These are phyloP conservation scores for Urechis unicinctus DNA, from an alignment of 2,888 invertebrate genomes.

Conservation along the genomic window DNA sequence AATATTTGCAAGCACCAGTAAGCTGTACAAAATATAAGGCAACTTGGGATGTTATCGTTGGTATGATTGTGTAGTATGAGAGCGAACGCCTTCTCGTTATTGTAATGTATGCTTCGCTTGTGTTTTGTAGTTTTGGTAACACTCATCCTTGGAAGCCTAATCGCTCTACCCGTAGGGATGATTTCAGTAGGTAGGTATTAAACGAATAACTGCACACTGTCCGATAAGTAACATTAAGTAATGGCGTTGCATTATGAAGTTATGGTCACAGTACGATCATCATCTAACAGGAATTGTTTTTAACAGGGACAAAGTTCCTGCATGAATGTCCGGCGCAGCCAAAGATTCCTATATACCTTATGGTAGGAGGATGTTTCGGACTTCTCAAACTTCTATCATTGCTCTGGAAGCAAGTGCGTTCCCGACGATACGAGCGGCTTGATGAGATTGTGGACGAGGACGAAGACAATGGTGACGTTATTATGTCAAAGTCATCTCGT, in stretches of 20 bases:
- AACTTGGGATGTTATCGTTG: not conserved
- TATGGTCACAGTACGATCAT: too few species aligned
- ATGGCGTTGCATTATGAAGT: too few species aligned
- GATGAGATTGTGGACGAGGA: constrained; percentile 34
- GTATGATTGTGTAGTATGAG: too few species aligned
- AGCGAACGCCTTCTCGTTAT: too few species aligned
- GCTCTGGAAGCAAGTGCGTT: constrained; percentile 64
- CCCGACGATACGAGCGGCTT: constrained; percentile 53
- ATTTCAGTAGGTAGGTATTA: constrained; percentile 33
- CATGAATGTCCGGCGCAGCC: constrained; percentile 73
- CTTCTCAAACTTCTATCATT: constrained; percentile 59
- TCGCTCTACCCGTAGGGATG: constrained; percentile 35
- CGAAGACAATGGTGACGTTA: constrained; percentile 28
- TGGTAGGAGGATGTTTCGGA: constrained; percentile 74
- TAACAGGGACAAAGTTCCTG: constrained; percentile 71
- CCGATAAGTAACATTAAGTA: too few species aligned
- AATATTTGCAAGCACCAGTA: constrained; percentile 45
- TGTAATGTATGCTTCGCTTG: too few species aligned
- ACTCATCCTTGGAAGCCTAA: constrained; percentile 28
- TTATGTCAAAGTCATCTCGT: constrained; percentile 56
- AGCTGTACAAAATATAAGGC: not conserved
- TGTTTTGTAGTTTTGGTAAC: constrained; percentile 33
- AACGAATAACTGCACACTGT: too few species aligned
- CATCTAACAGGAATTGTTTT: too few species aligned
- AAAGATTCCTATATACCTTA: constrained; percentile 73